Conservation (phyloP, 2,113 vertebrate genomes). For the Thermophis baileyi region DNA sequence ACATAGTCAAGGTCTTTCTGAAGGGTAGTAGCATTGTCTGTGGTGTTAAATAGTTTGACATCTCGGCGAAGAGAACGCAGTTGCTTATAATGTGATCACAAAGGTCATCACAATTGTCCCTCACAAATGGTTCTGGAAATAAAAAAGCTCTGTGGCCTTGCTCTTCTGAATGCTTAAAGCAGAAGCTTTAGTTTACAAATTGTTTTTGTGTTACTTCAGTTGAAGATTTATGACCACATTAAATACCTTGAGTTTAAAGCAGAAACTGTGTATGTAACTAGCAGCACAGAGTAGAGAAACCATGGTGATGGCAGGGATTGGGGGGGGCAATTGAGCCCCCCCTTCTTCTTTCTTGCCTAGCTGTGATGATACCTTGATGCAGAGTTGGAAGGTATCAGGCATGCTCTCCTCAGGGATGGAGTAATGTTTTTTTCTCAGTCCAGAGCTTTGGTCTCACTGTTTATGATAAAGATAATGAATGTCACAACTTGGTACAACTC, state of each 20-base stretch:
- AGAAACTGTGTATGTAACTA: neutral
- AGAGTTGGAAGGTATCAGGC: neutral
- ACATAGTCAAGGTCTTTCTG: too few relatives aligned
- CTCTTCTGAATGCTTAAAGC: neutral
- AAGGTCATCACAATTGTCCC: too few relatives aligned
- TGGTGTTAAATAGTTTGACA: too few relatives aligned
- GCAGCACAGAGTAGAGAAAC: neutral
- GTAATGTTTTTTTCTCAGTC: neutral
- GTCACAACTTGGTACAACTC: neutral
- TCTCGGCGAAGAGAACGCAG: too few relatives aligned
- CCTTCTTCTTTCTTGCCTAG: neutral
- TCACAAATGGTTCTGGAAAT: neutral
- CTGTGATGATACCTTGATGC: neutral
- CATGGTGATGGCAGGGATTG: neutral
- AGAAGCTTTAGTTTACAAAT: neutral
- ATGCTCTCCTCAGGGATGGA: neutral
- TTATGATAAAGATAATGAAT: neutral
- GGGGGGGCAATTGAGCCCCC: neutral
- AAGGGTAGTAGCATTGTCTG: too few relatives aligned
- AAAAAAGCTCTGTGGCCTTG: neutral
- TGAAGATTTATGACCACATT: neutral
- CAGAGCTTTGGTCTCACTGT: neutral
- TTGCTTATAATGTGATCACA: too few relatives aligned
- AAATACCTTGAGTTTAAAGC: neutral
- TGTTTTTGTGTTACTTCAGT: neutral